Evolutionary conservation across 2,888 invertebrate genomes (phyloP), one percentile per base, ranked within the genome.

Genomic region (Notocelia uddmanniana): DNA sequence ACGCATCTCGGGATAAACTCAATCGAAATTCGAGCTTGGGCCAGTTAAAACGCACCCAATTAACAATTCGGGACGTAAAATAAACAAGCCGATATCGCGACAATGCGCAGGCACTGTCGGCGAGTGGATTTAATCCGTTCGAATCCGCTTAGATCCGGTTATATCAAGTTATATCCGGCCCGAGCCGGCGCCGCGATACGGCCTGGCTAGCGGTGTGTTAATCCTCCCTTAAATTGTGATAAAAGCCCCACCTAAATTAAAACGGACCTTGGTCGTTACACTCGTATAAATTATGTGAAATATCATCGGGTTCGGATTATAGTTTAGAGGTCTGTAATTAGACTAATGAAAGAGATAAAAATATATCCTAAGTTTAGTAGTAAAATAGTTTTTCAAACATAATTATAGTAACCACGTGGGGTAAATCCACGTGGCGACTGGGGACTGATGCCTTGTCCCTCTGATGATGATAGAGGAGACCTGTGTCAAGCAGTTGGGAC

Each of bases 201-300:
- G 62, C 66, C 68, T 79, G 76, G 76, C 81, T 84, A 84, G 87
- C 85, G 81, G 81, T 85, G 82, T 89, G 91, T 85, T 94, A 94
- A 93, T 91, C 91, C 91, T 88, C 83, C 84, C 89, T 93, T 92
- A 92, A 94, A 92, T 91, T 89, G 88, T 89, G 89, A 90, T 91
- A 90, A 90, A 89, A 85, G 85, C 85, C 83, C 79, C 82, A 91
- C 91, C 90, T 91, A 87, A 84, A 80, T 83, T 83, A 87, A 84
- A 84, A 83, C 76, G 77, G 78, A 77, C 70, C 72, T 76, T 74
- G 55, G 8, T n/a, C 31, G 60, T 34, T 48, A 48, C 34, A 58
- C 23, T 50, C 34, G 26, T 72, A 68, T 55, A 57, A 62, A 68
- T 62, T 72, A 68, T 55, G 60, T 37, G 34, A 23, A 48, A 55